phyloP scores from a whole-genome alignment of 2,113 vertebrate genomes.

The Hydrochoerus hydrochaeris region DNA sequence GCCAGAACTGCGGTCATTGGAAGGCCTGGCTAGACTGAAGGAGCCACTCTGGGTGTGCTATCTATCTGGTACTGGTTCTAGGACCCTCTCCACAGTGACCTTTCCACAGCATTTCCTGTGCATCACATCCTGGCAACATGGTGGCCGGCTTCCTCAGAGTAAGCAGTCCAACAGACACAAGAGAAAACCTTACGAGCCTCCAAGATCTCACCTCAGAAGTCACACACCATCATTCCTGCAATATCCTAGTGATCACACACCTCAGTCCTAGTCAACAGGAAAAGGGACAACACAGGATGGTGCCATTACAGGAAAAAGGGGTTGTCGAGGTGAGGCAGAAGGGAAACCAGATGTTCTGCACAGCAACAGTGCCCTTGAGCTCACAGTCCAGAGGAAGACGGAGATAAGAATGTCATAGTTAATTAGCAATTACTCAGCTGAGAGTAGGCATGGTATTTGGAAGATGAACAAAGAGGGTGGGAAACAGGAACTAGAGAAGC shows the following conservation, averaged over 20 bases:
- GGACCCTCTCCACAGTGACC: neutral
- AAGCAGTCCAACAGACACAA: neutral
- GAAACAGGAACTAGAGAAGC: neutral
- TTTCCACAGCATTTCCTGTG: neutral
- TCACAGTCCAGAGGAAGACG: neutral
- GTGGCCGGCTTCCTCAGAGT: accelerated
- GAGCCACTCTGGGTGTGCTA: accelerated
- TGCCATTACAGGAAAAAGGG: neutral
- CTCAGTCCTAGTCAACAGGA: neutral
- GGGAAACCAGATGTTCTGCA: neutral
- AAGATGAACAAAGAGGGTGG: neutral
- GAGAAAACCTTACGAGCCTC: neutral
- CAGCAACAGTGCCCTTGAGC: neutral
- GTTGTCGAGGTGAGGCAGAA: neutral
- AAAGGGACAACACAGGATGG: neutral
- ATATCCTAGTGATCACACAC: neutral
- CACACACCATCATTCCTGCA: neutral
- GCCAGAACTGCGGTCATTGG: neutral
- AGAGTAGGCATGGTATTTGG: no score
- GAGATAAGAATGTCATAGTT: neutral
- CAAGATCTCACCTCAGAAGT: neutral
- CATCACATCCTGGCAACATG: neutral
- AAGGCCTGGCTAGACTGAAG: neutral
- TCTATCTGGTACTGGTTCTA: accelerated
- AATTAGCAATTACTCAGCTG: neutral